Evolutionary conservation across 1,140 invertebrate species (phyloP).

Genomic region (Polyergus mexicanus): DNA sequence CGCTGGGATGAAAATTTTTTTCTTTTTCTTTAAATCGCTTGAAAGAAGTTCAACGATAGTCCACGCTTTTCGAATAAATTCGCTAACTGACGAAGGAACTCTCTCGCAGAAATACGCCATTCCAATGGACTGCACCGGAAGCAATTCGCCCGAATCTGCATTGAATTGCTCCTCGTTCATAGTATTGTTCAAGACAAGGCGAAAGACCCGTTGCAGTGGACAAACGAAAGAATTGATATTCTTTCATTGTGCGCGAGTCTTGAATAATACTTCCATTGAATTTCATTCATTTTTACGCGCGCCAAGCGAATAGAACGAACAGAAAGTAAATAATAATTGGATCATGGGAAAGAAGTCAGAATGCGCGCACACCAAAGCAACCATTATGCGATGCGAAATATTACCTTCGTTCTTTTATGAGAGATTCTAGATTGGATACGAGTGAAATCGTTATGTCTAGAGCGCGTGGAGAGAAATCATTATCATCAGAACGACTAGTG

Average conservation of each 20-base stretch:
- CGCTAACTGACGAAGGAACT: slow-evolving; percentile 56
- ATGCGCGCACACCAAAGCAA: slow-evolving; percentile 41
- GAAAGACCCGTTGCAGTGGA: slow-evolving; percentile 61
- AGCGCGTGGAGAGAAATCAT: slow-evolving; percentile 3
- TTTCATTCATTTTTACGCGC: slow-evolving; percentile 55
- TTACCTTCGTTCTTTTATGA: slow-evolving; percentile 68
- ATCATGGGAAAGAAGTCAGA: slow-evolving; percentile 67
- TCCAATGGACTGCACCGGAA: slow-evolving; percentile 67
- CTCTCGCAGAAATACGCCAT: slow-evolving; percentile 52
- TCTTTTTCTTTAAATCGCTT: background rate
- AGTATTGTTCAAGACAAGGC: slow-evolving; percentile 69
- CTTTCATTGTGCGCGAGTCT: slow-evolving; percentile 67
- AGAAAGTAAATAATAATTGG: slow-evolving; percentile 72
- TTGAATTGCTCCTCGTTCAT: slow-evolving; percentile 69
- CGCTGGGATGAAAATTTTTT: slow-evolving; percentile 6
- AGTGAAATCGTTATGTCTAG: slow-evolving; percentile 4
- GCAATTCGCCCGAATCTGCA: slow-evolving; percentile 75
- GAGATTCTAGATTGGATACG: background rate
- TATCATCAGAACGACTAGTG: slow-evolving; percentile 9
- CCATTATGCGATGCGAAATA: slow-evolving; percentile 65
- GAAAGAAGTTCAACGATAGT: slow-evolving; percentile 40
- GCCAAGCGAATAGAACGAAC: background rate
- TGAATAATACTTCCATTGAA: slow-evolving; percentile 75
- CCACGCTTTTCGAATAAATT: slow-evolving; percentile 55
- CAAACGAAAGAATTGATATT: slow-evolving; percentile 77